Evolutionary conservation across 2,888 invertebrate genomes (phyloP), one percentile per base, ranked within the genome.

Genomic region (Pollenia griseotomentosa): DNA sequence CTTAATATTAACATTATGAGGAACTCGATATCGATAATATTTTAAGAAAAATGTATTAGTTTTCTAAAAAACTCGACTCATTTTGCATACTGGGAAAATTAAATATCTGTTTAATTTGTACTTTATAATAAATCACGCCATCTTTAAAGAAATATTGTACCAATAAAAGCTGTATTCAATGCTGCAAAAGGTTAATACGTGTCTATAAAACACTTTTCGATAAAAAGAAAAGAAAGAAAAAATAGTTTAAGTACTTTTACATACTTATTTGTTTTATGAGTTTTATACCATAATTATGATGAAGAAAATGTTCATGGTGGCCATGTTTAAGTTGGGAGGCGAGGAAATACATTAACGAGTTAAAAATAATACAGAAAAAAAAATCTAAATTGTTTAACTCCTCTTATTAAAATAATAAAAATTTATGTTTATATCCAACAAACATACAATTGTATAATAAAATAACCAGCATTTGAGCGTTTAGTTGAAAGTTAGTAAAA

Each of bases 381-480:
- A 46, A 53, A 53, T 70, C 33, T 44, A 83, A 83, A 77, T 84
- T 84, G 73, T 81, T 81, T 33, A 84, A 78, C 80, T 81, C 71
- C 83, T 77, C 73, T 87, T 84, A 87, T 87, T 84, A 87, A 87
- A 87, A 87, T 87, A 81, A 87, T 87, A 87, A 87, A 87, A 87
- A 73, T 66, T 84, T 81, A 87, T 84, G 53, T 83, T 87, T 84
- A 81, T 84, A 63, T 74, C 55, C 77, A 66, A 16, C 40, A 44
- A 73, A 74, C 78, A 51, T 44, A 65, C 81, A 74, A 86, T 40
- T 70, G 19, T 46, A 23, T 63, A 16, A 44, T 42, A 1, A 48
- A 33, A 48, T 11, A 6, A 7, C 33, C 23, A 6, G 16, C 55
- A n/a, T 48, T 53, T 74, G 19, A 71, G 44, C n/a, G n/a, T 59